Conservation (phyloP, 2,113 vertebrate species). For the Dromiciops gliroides region DNA sequence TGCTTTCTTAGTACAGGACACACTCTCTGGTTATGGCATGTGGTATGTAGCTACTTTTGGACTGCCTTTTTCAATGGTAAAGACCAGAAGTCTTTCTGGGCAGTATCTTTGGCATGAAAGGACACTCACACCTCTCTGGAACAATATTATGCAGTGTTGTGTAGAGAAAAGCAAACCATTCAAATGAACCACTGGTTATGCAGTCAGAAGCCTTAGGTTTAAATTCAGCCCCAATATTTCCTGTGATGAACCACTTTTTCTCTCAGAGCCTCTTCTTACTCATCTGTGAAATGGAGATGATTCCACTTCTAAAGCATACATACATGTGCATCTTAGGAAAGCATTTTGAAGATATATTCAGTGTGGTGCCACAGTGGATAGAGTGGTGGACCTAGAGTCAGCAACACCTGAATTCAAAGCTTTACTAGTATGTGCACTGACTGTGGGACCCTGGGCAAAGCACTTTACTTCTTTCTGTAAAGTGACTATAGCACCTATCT, state of each 20-base stretch:
- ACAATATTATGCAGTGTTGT: background rate
- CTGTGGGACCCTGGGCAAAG: background rate
- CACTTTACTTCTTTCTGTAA: background rate
- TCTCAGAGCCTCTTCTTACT: background rate
- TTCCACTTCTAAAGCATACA: background rate
- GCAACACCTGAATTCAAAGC: background rate
- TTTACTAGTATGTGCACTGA: too few species aligned
- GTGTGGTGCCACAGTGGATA: background rate
- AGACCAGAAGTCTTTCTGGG: background rate
- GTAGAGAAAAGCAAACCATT: background rate
- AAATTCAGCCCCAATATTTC: background rate
- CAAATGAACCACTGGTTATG: background rate
- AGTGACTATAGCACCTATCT: background rate
- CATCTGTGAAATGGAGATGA: background rate
- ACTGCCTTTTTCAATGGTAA: background rate
- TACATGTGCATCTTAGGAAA: background rate
- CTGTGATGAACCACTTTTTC: background rate
- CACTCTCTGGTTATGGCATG: too few species aligned
- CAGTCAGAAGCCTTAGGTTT: background rate
- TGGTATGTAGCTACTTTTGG: background rate
- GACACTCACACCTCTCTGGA: background rate
- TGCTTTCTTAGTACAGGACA: background rate
- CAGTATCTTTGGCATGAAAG: background rate
- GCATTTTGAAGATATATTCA: background rate
- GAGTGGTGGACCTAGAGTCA: background rate